Conservation (phyloP, 2,888 invertebrate species). For the Lasius fuliginosus region DNA sequence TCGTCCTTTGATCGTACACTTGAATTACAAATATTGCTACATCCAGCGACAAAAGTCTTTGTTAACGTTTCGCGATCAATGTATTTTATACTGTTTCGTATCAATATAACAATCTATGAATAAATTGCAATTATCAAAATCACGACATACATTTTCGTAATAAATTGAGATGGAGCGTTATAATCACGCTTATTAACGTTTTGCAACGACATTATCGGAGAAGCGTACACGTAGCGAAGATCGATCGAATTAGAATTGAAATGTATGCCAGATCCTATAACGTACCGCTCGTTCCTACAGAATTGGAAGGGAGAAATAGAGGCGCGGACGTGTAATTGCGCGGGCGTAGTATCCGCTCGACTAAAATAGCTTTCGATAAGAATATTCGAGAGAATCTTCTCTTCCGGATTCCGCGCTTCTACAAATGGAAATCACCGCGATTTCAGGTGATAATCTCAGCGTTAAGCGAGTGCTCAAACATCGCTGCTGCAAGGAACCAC, state of each 20-base stretch:
- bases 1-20: neutral
- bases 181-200: slow-evolving; percentile 42
- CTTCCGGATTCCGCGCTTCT: slow-evolving; percentile 21
- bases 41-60: neutral
- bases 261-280: slow-evolving; percentile 43
- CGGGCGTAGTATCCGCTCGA: slow-evolving; percentile 34
- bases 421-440: slow-evolving; percentile 65
- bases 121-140: neutral
- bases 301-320: slow-evolving; percentile 63
- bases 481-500: slow-evolving; percentile 11
- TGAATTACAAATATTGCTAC: neutral
- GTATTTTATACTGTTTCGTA: neutral
- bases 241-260: slow-evolving; percentile 68
- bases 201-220: slow-evolving; percentile 49
- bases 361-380: slow-evolving; percentile 72
- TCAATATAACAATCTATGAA: neutral
- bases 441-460: slow-evolving; percentile 55
- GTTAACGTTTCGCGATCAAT: neutral
- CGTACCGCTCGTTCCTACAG: slow-evolving; percentile 49
- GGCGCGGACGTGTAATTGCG: slow-evolving; percentile 59
- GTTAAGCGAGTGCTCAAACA: slow-evolving; percentile 51
- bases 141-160: slow-evolving; percentile 36
- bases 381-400: slow-evolving; percentile 64
- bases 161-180: slow-evolving; percentile 28
- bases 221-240: slow-evolving; percentile 35